A percentile compares a stretch with the other conserved stretches of the same genome.
phyloP scores from a whole-genome alignment of 2,113 vertebrate species.

The Gallinago undulata region DNA sequence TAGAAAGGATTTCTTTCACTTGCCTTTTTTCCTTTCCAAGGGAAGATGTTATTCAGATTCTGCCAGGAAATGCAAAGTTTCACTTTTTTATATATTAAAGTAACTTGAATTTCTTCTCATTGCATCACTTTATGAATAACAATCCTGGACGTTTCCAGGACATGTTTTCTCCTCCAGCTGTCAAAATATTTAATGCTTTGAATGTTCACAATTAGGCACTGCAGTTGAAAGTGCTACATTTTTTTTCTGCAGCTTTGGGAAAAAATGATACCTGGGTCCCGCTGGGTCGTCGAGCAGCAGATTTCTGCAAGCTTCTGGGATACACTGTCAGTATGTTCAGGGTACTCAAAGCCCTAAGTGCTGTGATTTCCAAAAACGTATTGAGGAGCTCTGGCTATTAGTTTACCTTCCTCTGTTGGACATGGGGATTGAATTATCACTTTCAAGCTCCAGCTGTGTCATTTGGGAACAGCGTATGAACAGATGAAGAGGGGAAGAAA shows the following conservation, averaged over 20 bases:
- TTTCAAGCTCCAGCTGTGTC: not conserved
- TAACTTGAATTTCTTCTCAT: constrained; percentile 18
- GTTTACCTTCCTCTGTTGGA: not conserved
- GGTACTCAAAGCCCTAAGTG: not conserved
- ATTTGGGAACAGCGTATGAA: not conserved
- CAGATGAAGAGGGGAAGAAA: not conserved
- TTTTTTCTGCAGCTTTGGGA: not conserved
- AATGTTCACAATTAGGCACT: constrained; percentile 33
- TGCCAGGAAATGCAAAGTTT: not conserved
- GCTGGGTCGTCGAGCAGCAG: not conserved
- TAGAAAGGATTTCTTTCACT: not conserved
- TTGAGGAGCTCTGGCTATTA: not conserved
- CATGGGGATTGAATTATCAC: not conserved
- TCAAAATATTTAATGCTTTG: constrained; percentile 49
- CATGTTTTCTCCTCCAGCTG: constrained; percentile 15
- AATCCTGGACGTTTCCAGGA: constrained; percentile 46
- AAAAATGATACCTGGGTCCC: not conserved
- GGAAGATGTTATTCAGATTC: not conserved
- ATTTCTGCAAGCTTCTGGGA: not conserved
- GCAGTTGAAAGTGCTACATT: not conserved
- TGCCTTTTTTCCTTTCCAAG: not conserved
- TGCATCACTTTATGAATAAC: constrained; percentile 5
- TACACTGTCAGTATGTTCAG: not conserved
- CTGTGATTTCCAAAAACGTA: not conserved
- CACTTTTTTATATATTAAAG: not conserved